Base-by-base conservation (phyloP, 2,888 invertebrate species). In the Ceramica pisi region DNA sequence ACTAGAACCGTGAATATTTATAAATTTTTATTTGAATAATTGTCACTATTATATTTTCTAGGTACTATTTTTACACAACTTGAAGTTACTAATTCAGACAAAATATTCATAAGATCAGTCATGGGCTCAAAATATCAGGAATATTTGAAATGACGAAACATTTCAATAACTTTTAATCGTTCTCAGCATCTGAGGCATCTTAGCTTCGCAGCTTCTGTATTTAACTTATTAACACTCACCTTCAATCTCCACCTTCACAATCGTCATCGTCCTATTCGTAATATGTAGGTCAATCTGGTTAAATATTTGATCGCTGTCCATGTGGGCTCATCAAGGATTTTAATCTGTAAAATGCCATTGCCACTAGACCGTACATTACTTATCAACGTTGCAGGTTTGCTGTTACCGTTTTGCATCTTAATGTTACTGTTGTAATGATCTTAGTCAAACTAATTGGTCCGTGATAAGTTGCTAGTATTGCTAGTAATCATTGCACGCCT, bases 301-400 rank as follows among this genome's bases (percentile, higher is more conserved):
- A 48, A 74, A 64, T 64, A 64, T 70, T 60, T 64, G 21, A 60
- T 31, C 12, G n/a, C 12, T 51, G 26, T 57, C 62, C 57, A 71
- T 56, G 78, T 79, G 75, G 78, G 78, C 31, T 67, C n/a, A 53
- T 71, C 63, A 79, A 78, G 71, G 75, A 75, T 78, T 51, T 38
- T 41, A n/a, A 53, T 65, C 26, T 48, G 3, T 12, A 75, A 31
- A 70, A 75, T 75, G 59, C 7, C 75, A 75, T 53, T 75, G 59
- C 35, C 59, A 48, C 5, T 19, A 41, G 38, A 21, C 51, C 14
- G 31, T 41, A 12, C 1, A 38, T 10, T 59, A 21, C 51, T 48
- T 55, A 23, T 26, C n/a, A 51, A 38, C 35, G 35, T 35, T 56
- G 35, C 14, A 53, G 4, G 10, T 19, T 56, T 31, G 12, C 9